Evolutionary conservation across 1,140 invertebrate genomes (phyloP), one percentile per base, ranked within the genome.

Genomic region (Drosophila bocki): DNA sequence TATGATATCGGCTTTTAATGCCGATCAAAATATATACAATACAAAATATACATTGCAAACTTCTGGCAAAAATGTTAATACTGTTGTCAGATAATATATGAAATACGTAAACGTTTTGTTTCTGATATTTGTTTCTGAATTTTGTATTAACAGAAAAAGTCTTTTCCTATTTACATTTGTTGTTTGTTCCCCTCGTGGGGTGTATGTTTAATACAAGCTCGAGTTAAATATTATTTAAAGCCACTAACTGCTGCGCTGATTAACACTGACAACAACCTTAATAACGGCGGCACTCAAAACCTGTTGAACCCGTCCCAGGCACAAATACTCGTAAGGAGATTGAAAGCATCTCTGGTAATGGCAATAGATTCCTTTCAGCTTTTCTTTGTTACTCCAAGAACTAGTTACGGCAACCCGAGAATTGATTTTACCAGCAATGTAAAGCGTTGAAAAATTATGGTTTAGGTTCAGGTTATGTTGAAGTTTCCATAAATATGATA

Each of bases 251-350:
- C 37, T 75, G 22, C 11, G 59, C 35, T 61, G 33, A 41, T 42
- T 45, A 41, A 71, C 33, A 76, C 45, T 42, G 67, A 72, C 50
- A 77, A 72, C 48, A 79, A 61, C 41, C 26, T 59, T 54, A 70
- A 48, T 29, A 77, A 56, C 42, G 48, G 22, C 50, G n/a, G 17
- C 64, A 53, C 39, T 68, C 56, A 50, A 87, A 87, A 88, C 83
- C 80, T 75, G 83, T 88, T 60, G 39, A 80, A 88, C 84, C 79
- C 82, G 83, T 88, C 47, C 19, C 29, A 57, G n/a, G 22, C 33
- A 45, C 48, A 63, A 63, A 77, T 67, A 39, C 42, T 42, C 33
- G 44, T 62, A 78, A 78, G 63, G 64, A 67, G 48, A 61, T 41
- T 74, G 50, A 74, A 74, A 80, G 75, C 48, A 58, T 69, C 26